Evolutionary conservation across 2,797 vertebrate genomes (phyloP), one percentile per base, ranked within the genome.

Genomic region (Sarcoramphus papa): DNA sequence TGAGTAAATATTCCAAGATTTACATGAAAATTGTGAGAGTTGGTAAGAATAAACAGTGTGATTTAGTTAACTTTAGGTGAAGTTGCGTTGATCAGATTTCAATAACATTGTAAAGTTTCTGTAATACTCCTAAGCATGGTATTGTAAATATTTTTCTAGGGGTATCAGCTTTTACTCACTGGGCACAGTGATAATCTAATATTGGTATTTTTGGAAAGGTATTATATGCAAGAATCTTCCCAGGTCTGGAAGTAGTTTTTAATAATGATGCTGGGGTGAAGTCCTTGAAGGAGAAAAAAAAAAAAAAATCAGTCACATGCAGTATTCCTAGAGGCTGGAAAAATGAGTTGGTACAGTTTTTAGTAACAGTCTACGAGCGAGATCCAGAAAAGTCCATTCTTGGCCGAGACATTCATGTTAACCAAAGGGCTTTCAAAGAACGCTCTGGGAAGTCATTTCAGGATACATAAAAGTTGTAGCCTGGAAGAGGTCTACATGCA

Each of bases 351-450:
- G 75, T 90, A 60, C 40, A 90, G 90, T 69, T 96, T 93, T 88
- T 87, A 92, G 70, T 63, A 95, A 56, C 74, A 67, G 57, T 14
- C 74, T 74, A 6, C 62, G 64, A 85, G 48, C 0, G 3, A 80
- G 87, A 92, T 80, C 91, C 89, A 85, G 78, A 76, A 81, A 77
- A 94, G 87, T 57, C 91, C 37, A 3, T 67, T 96, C 68, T 89
- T 96, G 95, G 89, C 95, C 43, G 84, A 82, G 81, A 30, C 15
- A 4, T 15, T 70, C 15, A 6, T 72, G 78, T 90, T 83, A 90
- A 63, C 19, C 30, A 63, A 76, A 74, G 75, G 75, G 14, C 85
- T 94, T 90, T 80, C 75, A 94, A 67, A 84, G 89, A 93, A 83
- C 0, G 0, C 81, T 72, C 78, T 74, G 75, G 84, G 76, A 96